phyloP scores from a whole-genome alignment of 2,797 vertebrate genomes.

The Sebastes diaconus region DNA sequence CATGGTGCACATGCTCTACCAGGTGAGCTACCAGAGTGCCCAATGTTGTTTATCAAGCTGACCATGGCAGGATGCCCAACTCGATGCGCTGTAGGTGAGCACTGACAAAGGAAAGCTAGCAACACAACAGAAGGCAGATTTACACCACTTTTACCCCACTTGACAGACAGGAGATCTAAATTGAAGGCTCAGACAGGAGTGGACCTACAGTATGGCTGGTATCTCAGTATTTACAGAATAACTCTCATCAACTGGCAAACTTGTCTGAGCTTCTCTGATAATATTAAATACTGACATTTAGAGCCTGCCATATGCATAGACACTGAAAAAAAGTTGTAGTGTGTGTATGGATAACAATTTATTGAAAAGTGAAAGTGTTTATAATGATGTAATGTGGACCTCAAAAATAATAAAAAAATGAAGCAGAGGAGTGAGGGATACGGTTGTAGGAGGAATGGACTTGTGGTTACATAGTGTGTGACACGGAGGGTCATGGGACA shows the following conservation, averaged over 20 bases:
- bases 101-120: constrained; percentile 23
- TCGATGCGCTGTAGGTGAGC: neutral
- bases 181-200: constrained; percentile 18
- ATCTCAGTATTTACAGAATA: constrained; percentile 20
- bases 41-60: neutral
- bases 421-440: no score
- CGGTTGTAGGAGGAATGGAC: no score
- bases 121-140: constrained; percentile 19
- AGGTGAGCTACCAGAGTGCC: neutral
- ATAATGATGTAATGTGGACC: no score
- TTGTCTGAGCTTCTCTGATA: neutral
- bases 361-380: neutral
- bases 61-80: constrained; percentile 11
- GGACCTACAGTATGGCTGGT: neutral
- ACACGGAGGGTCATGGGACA: no score
- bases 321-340: neutral
- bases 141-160: constrained; percentile 6
- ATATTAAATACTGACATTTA: constrained; percentile 19
- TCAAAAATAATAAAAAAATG: no score
- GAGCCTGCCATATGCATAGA: neutral
- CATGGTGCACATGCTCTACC: neutral
- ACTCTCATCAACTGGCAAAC: constrained; percentile 2
- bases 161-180: constrained; percentile 32
- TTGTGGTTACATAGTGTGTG: no score
- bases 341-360: neutral